These are phyloP conservation scores for Caloenas nicobarica DNA, from an alignment of 2,113 vertebrate genomes.

Conservation along the genomic window DNA sequence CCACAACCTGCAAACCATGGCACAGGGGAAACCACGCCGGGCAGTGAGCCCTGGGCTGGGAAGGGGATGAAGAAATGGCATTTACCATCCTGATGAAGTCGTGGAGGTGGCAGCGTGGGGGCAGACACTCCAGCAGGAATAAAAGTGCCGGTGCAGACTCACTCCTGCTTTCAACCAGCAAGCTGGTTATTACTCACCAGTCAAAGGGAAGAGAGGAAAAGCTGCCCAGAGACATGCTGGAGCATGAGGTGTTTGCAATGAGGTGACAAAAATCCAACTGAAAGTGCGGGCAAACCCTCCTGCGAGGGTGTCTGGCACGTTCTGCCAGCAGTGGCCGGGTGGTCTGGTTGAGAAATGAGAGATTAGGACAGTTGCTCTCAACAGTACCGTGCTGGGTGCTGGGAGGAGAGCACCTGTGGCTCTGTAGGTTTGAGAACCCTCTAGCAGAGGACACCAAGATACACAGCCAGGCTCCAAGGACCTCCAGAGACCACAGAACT, in stretches of 20 bases:
- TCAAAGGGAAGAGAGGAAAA: background rate
- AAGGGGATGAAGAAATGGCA: background rate
- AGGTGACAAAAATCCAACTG: background rate
- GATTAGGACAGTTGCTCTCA: background rate
- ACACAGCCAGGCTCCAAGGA: background rate
- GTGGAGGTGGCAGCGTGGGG: background rate
- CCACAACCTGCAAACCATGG: background rate
- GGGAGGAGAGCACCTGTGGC: background rate
- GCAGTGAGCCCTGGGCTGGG: background rate
- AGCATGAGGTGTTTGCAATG: background rate
- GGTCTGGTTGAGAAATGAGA: background rate
- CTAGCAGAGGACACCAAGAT: background rate
- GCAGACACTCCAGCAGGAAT: background rate
- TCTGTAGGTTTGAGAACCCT: background rate
- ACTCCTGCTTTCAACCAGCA: background rate
- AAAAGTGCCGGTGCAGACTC: background rate
- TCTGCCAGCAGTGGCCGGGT: background rate
- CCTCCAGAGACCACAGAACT: background rate
- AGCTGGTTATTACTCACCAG: background rate
- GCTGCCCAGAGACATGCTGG: background rate
- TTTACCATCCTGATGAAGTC: background rate
- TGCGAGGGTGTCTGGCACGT: background rate
- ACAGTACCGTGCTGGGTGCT: background rate
- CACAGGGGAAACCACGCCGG: rapidly evolving
- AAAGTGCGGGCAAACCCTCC: background rate